Evolutionary conservation across 2,113 vertebrate species (phyloP), one percentile per base, ranked within the genome.

Genomic region (Oncorhynchus masou): DNA sequence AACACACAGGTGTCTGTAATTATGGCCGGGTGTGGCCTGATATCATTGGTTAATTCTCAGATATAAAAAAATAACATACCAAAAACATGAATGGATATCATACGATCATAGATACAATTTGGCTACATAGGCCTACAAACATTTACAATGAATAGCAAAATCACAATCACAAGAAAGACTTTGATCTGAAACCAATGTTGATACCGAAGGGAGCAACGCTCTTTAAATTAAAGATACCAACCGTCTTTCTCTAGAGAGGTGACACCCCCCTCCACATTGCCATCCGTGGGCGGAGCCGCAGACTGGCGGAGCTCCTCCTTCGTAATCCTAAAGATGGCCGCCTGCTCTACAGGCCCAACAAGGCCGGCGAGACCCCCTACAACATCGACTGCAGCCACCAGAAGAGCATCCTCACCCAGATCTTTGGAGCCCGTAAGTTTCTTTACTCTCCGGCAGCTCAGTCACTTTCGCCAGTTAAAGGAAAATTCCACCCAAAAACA

Each of bases 351-450:
- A 93, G 95, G 65, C 96, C 96, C 13, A 97, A 96, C 89, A 96
- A 96, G 86, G 92, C 94, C 13, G 95, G 95, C 49, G 96, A 97
- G 88, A 97, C 95, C 0, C 96, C 96, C 29, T 97, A 97, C 86
- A 97, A 97, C 84, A 95, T 97, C 22, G 96, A 97, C 88, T 97
- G 95, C 74, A 95, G 92, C 84, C 96, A 97, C 83, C 96, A 97
- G 88, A 97, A 97, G 84, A 97, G 96, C 79, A 97, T 97, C 84
- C 91, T 97, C 79, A 97, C 96, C 0, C 96, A 97, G 73, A 96
- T 97, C 90, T 97, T 97, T 87, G 96, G 96, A 81, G 95, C 96
- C 71, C 91, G 96, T 97, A 85, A 93, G 96, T 77, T n/a, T 49
- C 29, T 11, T 7, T 70, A 16, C 45, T 54, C 51, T 2, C 51